Conservation (phyloP, 1,140 invertebrate genomes). For the Procambarus clarkii region DNA sequence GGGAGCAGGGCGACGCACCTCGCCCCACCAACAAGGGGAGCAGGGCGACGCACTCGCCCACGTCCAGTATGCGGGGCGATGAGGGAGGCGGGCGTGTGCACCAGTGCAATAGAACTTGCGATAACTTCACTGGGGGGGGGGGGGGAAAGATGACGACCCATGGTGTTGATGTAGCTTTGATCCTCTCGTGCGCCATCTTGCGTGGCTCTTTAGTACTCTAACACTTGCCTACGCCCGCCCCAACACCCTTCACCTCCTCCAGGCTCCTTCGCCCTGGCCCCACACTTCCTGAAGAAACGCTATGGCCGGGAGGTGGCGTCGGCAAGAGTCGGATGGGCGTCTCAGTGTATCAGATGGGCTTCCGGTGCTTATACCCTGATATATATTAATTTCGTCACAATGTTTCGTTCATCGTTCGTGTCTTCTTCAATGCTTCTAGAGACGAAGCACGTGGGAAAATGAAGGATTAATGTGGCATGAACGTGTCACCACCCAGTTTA, state of each 20-base stretch:
- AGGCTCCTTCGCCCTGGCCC: not conserved
- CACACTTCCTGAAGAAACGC: not conserved
- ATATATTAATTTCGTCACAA: not conserved
- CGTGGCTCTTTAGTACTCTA: not conserved
- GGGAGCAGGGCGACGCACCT: too few relatives aligned
- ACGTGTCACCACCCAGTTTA: not conserved
- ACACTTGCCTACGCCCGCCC: not conserved
- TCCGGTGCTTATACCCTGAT: not conserved
- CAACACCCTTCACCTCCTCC: not conserved
- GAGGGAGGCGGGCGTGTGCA: not conserved
- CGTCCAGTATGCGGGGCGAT: not conserved
- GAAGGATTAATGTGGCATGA: not conserved
- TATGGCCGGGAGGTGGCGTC: not conserved
- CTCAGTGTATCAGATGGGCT: not conserved
- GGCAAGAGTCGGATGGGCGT: not conserved
- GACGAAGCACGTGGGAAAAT: not conserved
- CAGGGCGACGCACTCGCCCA: not conserved
- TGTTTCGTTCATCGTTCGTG: not conserved
- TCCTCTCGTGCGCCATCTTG: not conserved
- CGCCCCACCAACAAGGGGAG: not conserved
- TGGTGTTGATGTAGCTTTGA: not conserved
- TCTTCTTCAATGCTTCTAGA: not conserved
- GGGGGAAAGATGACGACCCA: not conserved
- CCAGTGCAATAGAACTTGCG: not conserved
- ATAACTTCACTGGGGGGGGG: not conserved